Evolutionary conservation across 2,797 vertebrate species (phyloP).

Genomic region (Pangasius djambal): DNA sequence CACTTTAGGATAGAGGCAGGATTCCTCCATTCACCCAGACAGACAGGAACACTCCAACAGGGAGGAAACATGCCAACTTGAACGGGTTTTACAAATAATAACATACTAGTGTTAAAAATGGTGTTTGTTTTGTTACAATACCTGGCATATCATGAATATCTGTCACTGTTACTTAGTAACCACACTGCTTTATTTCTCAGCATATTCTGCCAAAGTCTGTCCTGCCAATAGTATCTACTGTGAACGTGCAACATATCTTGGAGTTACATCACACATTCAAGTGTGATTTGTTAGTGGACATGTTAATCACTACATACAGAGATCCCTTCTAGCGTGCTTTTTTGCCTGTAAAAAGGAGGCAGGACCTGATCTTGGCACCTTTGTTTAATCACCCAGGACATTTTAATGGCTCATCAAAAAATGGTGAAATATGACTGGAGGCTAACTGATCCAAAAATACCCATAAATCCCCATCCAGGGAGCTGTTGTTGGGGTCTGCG

Average conservation of each 20-base stretch:
- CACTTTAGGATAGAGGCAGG: constrained; percentile 40
- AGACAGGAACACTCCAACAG: constrained; percentile 15
- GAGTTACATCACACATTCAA: constrained; percentile 34
- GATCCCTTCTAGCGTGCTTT: constrained; percentile 51
- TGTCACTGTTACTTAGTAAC: constrained; percentile 24
- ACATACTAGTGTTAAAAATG: neutral
- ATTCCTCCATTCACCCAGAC: constrained; percentile 44
- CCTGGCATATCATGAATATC: constrained; percentile 9
- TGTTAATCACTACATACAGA: constrained; percentile 52
- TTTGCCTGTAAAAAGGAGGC: constrained; percentile 50
- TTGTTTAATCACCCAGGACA: constrained; percentile 63
- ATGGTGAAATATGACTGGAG: constrained; percentile 65
- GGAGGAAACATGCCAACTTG: constrained; percentile 7
- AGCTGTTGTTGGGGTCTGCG: constrained; percentile 59
- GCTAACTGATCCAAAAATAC: constrained; percentile 65
- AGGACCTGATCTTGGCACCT: constrained; percentile 53
- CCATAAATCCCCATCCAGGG: constrained; percentile 63
- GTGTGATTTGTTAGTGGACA: constrained; percentile 27
- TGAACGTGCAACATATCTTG: constrained; percentile 11
- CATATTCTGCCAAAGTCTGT: constrained; percentile 10
- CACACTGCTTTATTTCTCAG: neutral
- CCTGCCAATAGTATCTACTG: neutral
- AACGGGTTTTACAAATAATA: constrained; percentile 13
- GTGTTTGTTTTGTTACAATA: constrained; percentile 17
- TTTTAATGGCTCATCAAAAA: constrained; percentile 66